phyloP scores from a whole-genome alignment of 1,140 invertebrate species.

The Matsumurasca onukii region DNA sequence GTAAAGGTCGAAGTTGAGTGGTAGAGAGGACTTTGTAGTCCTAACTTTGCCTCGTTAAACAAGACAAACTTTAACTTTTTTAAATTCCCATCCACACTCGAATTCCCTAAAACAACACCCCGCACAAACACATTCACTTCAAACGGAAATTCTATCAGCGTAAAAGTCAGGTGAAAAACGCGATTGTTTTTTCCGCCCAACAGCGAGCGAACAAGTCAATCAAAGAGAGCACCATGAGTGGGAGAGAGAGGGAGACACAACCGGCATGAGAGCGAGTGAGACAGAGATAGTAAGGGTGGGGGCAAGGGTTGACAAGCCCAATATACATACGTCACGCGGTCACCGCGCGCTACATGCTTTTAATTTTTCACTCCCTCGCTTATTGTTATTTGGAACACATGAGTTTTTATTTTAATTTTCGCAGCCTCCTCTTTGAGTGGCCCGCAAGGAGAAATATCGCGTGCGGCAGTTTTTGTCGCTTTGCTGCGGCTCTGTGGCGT shows the following conservation, averaged over 20 bases:
- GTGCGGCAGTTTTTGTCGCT: no score
- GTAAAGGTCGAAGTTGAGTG: no score
- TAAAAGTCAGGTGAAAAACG: no score
- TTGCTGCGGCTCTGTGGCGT: no score
- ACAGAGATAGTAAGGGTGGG: not conserved
- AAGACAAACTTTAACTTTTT: no score
- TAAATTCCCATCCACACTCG: no score
- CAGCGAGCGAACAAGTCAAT: slow-evolving; percentile 13
- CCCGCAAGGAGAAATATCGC: slow-evolving; percentile 22
- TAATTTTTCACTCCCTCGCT: slow-evolving; percentile 25
- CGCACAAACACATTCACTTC: no score
- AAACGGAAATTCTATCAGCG: no score
- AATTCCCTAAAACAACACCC: no score
- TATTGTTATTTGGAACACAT: slow-evolving; percentile 25
- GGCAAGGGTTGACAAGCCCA: not conserved
- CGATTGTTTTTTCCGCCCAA: no score
- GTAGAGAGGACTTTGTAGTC: no score
- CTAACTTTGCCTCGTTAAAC: no score
- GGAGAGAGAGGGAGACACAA: slow-evolving; percentile 4
- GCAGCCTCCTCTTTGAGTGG: slow-evolving; percentile 23
- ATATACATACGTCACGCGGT: slow-evolving; percentile 11
- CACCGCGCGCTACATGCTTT: not conserved
- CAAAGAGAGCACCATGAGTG: not conserved
- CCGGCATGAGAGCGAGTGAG: not conserved
- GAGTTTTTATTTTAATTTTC: slow-evolving; percentile 27